Evolutionary conservation across 2,797 vertebrate species (phyloP).

Genomic region (Fringilla coelebs): DNA sequence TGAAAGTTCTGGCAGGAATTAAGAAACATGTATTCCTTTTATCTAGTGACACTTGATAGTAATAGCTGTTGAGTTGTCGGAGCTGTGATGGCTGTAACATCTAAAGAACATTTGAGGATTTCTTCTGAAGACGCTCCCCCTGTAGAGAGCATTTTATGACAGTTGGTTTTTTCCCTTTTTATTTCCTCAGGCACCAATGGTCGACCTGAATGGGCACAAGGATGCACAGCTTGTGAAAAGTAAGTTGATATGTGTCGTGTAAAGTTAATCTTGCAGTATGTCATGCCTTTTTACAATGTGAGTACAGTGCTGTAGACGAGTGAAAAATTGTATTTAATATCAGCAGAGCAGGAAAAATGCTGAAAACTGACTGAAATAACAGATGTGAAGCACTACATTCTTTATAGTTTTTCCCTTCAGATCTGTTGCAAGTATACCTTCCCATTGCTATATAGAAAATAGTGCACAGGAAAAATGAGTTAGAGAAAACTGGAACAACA

Average conservation of each 20-base stretch:
- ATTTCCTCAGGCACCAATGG: conserved; percentile 46
- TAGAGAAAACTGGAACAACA: not conserved
- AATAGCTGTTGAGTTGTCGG: not conserved
- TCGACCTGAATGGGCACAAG: conserved; percentile 49
- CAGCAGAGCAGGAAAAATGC: not conserved
- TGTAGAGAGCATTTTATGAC: not conserved
- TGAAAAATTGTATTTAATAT: not conserved
- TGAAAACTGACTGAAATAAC: not conserved
- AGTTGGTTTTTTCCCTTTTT: not conserved
- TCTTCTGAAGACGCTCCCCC: not conserved
- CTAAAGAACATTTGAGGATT: not conserved
- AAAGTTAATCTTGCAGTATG: not conserved
- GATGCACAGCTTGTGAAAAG: conserved; percentile 59
- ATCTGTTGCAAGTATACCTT: not conserved
- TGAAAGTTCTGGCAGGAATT: not conserved
- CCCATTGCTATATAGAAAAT: not conserved
- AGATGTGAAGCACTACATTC: not conserved
- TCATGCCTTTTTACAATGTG: not conserved
- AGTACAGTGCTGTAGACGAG: not conserved
- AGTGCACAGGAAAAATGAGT: not conserved
- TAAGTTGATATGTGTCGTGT: conserved; percentile 55
- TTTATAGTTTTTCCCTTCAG: not conserved
- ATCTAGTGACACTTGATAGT: not conserved
- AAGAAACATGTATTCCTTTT: not conserved
- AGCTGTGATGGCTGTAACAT: not conserved